Base-by-base conservation (phyloP, 64 coral and sea anemone species). In the Porites lutea region DNA sequence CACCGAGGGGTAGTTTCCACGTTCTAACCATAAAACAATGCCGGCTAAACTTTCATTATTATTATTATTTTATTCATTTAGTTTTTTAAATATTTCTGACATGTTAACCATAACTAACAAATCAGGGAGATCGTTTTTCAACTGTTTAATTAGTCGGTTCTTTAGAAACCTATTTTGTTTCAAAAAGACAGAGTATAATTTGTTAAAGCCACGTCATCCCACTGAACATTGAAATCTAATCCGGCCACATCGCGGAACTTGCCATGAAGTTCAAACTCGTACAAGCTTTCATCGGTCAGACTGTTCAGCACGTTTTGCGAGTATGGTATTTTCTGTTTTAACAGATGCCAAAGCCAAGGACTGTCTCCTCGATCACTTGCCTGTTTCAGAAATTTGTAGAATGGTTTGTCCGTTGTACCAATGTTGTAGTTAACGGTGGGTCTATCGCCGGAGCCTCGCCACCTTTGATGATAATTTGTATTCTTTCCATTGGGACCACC, bases 241-340 rank as follows among this genome's bases (percentile, higher is more conserved):
- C 93, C 93, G 4, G 72, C 58, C 19, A 95, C 72, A 8, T 95
- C 93, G 15, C 91, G 71, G 68, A 95, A 95, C 80, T 78, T 64
- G 21, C 93, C 93, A 13, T 82, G 75, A 18, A 95, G 52, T 12
- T 82, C 85, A 14, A 95, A 95, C 52, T 95, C 88, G 82, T 95
- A 95, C 63, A 54, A 23, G 14, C 52, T 65, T 48, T 95, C 93
- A 14, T 79, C 78, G 2, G 61, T 62, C 1, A 95, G 66, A 12
- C 15, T 57, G 53, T 91, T 59, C 9, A 95, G 78, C 6, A 79
- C 19, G 6, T 6, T 55, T 23, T 91, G 46, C 5, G 88, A 51
- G 14, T 86, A 3, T 0, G 88, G 23, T 15, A 54, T 74, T 16
- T 58, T 72, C 59, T 87, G 74, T 19, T 87, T 95, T 67, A 95